Evolutionary conservation across 2,113 vertebrate species (phyloP).

Genomic region (Oriolus oriolus): DNA sequence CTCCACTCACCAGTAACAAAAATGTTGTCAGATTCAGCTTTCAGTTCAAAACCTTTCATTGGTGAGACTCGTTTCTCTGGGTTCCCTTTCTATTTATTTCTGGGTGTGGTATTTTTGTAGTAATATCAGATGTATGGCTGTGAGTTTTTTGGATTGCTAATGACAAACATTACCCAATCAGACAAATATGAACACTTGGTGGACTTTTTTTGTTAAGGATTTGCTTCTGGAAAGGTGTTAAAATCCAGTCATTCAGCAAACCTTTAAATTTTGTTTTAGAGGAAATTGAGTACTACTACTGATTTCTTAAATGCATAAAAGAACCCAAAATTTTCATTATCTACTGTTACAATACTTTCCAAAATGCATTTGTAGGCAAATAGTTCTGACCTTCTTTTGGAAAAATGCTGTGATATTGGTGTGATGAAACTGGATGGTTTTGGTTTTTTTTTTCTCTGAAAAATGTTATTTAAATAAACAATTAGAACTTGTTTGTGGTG

Average conservation of each 20-base stretch:
- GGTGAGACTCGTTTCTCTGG: background rate
- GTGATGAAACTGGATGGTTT: background rate
- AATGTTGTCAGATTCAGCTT: background rate
- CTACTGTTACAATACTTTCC: background rate
- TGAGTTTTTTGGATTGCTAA: background rate
- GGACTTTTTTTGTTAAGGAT: background rate
- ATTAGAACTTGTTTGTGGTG: background rate
- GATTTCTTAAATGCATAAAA: background rate
- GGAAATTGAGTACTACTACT: background rate
- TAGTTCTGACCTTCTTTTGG: background rate
- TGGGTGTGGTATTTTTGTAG: background rate
- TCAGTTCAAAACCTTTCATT: background rate
- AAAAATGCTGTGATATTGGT: background rate
- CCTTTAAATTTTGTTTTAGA: background rate
- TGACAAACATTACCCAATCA: background rate
- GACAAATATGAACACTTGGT: background rate
- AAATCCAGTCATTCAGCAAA: background rate
- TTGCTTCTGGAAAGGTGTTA: background rate
- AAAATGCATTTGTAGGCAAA: background rate
- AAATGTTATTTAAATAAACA: background rate
- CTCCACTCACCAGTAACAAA: rapidly evolving
- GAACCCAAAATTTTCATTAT: background rate
- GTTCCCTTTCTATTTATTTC: background rate
- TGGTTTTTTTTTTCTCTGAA: background rate
- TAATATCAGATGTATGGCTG: background rate